Evolutionary conservation across 2,888 invertebrate species (phyloP).

Genomic region (Digitonthophagus gazella): DNA sequence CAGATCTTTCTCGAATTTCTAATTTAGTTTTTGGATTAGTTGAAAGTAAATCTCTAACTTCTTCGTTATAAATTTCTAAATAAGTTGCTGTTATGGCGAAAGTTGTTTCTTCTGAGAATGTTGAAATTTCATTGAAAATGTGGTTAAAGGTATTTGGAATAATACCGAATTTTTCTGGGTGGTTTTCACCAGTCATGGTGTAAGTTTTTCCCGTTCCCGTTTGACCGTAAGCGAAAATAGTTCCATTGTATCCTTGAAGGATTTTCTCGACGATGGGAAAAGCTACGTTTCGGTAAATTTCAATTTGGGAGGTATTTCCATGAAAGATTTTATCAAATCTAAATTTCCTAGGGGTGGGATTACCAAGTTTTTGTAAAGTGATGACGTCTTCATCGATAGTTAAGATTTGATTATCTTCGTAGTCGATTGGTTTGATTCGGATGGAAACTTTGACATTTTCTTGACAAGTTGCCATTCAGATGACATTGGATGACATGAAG

Average conservation of each 20-base stretch:
- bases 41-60: constrained; percentile 83
- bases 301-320: constrained; percentile 76
- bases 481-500: too few relatives aligned
- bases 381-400: constrained; percentile 70
- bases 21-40: constrained; percentile 65
- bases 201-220: constrained; percentile 96
- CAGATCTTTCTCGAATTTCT: constrained; percentile 91
- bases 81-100: constrained; percentile 95
- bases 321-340: constrained; percentile 92
- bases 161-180: constrained; percentile 86
- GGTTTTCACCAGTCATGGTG: constrained; percentile 91
- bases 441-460: constrained; percentile 96
- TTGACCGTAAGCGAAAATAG: constrained; percentile 81
- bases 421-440: constrained; percentile 86
- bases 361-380: constrained; percentile 68
- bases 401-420: constrained; percentile 65
- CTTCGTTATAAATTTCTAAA: constrained; percentile 97
- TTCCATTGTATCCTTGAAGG: constrained; percentile 91
- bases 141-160: constrained; percentile 98
- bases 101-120: constrained; percentile 71
- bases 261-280: constrained; percentile 93
- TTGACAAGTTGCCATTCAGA: neutral
- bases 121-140: constrained; percentile 93
- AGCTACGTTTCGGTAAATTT: constrained; percentile 91
- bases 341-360: constrained; percentile 77